Base-by-base conservation (phyloP, 2,888 invertebrate genomes). In the Thelaira solivaga region DNA sequence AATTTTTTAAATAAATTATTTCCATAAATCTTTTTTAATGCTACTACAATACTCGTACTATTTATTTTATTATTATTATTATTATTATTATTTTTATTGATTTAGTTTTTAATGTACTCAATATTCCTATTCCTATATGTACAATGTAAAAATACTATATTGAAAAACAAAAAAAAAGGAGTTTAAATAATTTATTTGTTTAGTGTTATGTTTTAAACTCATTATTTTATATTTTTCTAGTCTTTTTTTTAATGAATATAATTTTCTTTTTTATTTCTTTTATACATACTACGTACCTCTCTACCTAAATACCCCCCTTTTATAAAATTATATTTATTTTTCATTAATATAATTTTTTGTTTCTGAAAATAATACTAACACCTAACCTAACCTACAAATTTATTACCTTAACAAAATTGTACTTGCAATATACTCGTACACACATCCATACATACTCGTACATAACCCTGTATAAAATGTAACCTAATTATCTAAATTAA, bases 211-310 rank as follows among this genome's bases (percentile, higher is more conserved):
- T 80, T 76, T 67, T 45, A 41, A 24, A 36, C 57, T 24, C 5
- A 49, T 34, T 61, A 20, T 59, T 65, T 41, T 36, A 39, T 67
- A 41, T 47, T 31, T 39, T 55, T 61, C 45, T 68, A 68, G 68
- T 47, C 59, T 75, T 73, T 57, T 68, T 61, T 68, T 51, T 75
- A 29, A 51, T 64, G n/a, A n/a, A 36, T 45, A 65, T 43, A 49
- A 67, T 64, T 53, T 64, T 71, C 49, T 59, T 88, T 88, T 80
- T 68, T 51, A 61, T 71, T 80, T 80, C 65, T 76, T 78, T 73
- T 76, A n/a, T n/a, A 74, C 80, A 71, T 69, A 55, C 61, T 69
- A 41, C 43, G 72, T 68, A 51, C 61, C 49, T 45, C 22, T 13
- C 16, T 68, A 53, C 61, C 39, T 59, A n/a, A n/a, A n/a, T n/a